A percentile compares a stretch with the other conserved stretches of the same genome.
Conservation (phyloP, 2,888 invertebrate genomes). For the Fragum sueziense region DNA sequence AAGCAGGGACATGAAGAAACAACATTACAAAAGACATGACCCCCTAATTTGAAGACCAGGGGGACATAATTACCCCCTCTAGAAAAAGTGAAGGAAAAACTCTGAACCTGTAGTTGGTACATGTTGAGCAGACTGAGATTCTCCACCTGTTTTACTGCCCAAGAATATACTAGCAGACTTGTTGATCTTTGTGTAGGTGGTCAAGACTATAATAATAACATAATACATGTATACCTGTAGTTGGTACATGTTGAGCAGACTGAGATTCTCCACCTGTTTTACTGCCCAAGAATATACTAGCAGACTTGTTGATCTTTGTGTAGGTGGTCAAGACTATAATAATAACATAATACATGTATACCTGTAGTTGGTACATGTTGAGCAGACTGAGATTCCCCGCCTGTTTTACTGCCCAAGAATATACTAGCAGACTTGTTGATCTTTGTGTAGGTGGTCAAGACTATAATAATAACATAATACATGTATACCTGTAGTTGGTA, state of each 20-base stretch:
- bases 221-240: conserved; percentile 32
- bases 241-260: conserved; percentile 50
- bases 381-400: conserved; percentile 30
- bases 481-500: conserved; percentile 48
- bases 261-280: conserved; percentile 52
- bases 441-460: conserved; percentile 82
- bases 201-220: conserved; percentile 70
- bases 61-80: too few relatives aligned
- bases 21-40: too few relatives aligned
- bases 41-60: too few relatives aligned
- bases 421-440: conserved; percentile 82
- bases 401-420: conserved; percentile 78
- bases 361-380: conserved; percentile 58
- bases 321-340: conserved; percentile 79
- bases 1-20: too few relatives aligned
- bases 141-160: conserved; percentile 69
- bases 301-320: conserved; percentile 82
- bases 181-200: conserved; percentile 82
- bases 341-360: not conserved
- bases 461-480: too few relatives aligned
- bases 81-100: too few relatives aligned
- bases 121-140: conserved; percentile 45
- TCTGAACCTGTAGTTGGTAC: conserved; percentile 53
- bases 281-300: conserved; percentile 81
- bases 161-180: conserved; percentile 82